These are phyloP conservation scores for Nephrotoma guestfalica DNA, from an alignment of 2,888 invertebrate genomes.

Conservation along the genomic window DNA sequence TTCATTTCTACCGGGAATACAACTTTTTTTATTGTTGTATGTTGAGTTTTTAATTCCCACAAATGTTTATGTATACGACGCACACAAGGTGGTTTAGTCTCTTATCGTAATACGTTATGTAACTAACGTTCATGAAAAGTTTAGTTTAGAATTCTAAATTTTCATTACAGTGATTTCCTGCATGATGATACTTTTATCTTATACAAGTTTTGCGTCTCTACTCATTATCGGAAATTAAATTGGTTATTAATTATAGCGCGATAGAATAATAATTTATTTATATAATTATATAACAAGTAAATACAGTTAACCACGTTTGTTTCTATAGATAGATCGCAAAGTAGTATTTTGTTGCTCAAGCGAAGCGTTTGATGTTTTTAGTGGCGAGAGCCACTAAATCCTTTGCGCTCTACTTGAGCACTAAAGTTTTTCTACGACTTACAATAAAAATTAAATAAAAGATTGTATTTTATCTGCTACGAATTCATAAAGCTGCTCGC, in stretches of 20 bases:
- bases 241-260: not conserved
- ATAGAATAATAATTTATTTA: not conserved
- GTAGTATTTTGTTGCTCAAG: too few species aligned
- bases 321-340: not conserved
- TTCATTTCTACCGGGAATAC: not conserved
- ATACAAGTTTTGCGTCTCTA: not conserved
- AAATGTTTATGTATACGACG: not conserved
- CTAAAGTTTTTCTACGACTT: too few species aligned
- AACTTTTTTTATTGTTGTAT: not conserved
- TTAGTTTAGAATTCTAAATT: not conserved
- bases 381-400: too few species aligned
- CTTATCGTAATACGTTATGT: not conserved
- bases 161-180: not conserved
- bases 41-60: not conserved
- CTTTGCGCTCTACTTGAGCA: too few species aligned
- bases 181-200: not conserved
- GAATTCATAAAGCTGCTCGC: too few species aligned
- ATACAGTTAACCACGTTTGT: not conserved
- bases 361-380: too few species aligned
- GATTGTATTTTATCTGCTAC: too few species aligned
- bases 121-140: not conserved
- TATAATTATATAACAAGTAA: not conserved
- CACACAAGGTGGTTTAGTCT: not conserved
- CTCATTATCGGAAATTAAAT: not conserved
- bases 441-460: too few species aligned